Evolutionary conservation across 2,888 invertebrate species (phyloP).

Genomic region (Luperina testacea): DNA sequence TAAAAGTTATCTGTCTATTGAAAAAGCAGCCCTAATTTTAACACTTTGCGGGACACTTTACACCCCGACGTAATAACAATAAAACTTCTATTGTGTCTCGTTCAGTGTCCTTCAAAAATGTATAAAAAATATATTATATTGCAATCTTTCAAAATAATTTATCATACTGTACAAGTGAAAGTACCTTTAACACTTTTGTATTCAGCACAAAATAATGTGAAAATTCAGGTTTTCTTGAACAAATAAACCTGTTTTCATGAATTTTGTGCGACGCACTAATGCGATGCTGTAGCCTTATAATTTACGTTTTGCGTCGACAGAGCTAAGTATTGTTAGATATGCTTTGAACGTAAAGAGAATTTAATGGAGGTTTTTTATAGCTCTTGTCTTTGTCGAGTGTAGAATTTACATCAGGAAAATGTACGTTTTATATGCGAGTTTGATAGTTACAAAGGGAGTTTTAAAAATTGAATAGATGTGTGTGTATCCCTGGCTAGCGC

Average conservation of each 20-base stretch:
- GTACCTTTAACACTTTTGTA: background rate
- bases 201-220: slow-evolving; percentile 38
- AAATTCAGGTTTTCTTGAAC: slow-evolving; percentile 34
- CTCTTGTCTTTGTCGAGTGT: slow-evolving; percentile 30
- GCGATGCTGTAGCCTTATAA: slow-evolving; percentile 61
- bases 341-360: slow-evolving; percentile 47
- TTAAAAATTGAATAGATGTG: slow-evolving; percentile 12
- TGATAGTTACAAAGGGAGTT: slow-evolving; percentile 27
- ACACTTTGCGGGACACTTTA: too few relatives aligned
- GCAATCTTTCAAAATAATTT: background rate
- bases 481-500: background rate
- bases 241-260: slow-evolving; percentile 58
- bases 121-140: background rate
- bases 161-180: background rate
- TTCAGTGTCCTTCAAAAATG: too few relatives aligned
- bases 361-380: slow-evolving; percentile 52
- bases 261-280: slow-evolving; percentile 61
- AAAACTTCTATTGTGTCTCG: too few relatives aligned
- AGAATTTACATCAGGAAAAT: slow-evolving; percentile 52
- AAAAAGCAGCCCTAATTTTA: too few relatives aligned
- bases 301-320: slow-evolving; percentile 65
- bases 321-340: slow-evolving; percentile 59
- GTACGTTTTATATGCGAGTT: slow-evolving; percentile 34
- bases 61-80: too few relatives aligned
- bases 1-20: too few relatives aligned